A percentile compares a stretch with the other conserved stretches of the same genome.
Evolutionary conservation across 2,888 invertebrate genomes (phyloP).

Genomic region (Erebia palarica): DNA sequence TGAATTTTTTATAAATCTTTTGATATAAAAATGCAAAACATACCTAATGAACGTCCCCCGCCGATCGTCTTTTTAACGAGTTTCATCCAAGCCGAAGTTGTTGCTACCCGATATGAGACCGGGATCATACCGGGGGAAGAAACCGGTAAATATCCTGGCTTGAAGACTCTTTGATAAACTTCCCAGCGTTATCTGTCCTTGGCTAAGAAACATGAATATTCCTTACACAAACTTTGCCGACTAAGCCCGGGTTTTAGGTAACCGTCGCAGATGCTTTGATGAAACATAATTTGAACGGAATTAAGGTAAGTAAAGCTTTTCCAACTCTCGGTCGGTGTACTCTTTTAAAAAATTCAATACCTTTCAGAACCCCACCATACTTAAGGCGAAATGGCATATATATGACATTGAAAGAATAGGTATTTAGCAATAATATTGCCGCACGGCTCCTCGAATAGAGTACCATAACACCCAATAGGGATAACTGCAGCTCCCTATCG

Average conservation of each 20-base stretch:
- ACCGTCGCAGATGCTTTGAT: conserved; percentile 5
- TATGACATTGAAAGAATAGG: too few relatives aligned
- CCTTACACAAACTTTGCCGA: not conserved
- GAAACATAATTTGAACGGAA: conserved; percentile 9
- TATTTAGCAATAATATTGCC: too few relatives aligned
- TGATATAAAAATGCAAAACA: conserved; percentile 9
- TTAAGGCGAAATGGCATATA: not conserved
- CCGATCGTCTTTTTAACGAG: not conserved
- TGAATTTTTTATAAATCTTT: not conserved
- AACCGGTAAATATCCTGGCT: conserved; percentile 2
- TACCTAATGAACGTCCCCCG: not conserved
- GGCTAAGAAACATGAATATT: not conserved
- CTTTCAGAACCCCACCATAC: not conserved
- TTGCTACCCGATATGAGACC: not conserved
- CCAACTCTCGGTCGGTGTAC: not conserved
- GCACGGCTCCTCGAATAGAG: too few relatives aligned
- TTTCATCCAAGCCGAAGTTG: not conserved
- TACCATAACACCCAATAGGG: too few relatives aligned
- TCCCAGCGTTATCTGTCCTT: not conserved
- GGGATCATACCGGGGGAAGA: not conserved
- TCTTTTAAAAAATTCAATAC: not conserved
- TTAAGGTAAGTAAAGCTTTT: not conserved
- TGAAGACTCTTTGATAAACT: conserved; percentile 4
- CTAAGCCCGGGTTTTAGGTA: not conserved
- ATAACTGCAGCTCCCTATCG: too few relatives aligned